These are phyloP conservation scores for Pluvialis apricaria DNA, from an alignment of 2,113 vertebrate genomes.

Conservation along the genomic window DNA sequence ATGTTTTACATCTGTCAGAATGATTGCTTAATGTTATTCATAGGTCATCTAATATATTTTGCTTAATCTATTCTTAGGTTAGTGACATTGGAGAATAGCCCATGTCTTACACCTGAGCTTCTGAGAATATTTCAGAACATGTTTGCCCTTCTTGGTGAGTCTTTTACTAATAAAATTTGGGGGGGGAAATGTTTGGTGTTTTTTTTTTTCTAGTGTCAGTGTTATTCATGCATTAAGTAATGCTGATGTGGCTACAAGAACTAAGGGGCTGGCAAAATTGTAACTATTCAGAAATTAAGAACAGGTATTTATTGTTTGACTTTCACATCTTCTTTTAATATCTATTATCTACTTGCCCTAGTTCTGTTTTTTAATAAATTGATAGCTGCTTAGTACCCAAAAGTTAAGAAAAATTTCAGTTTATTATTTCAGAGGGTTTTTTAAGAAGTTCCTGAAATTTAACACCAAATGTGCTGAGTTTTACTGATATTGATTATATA, in stretches of 20 bases:
- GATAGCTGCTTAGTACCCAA: not conserved
- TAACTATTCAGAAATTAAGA: not conserved
- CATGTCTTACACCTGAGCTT: constrained; percentile 84
- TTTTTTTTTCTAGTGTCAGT: not conserved
- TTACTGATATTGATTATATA: not conserved
- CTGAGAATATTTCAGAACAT: constrained; percentile 94
- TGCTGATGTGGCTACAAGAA: not conserved
- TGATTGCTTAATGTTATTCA: not conserved
- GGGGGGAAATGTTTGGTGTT: too few species aligned
- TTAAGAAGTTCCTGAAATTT: not conserved
- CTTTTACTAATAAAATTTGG: not conserved
- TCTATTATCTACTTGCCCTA: not conserved
- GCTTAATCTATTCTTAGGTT: constrained; percentile 72
- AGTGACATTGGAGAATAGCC: constrained; percentile 91
- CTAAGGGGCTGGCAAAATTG: not conserved
- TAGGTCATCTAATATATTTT: not conserved
- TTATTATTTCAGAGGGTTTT: not conserved
- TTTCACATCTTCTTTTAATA: not conserved
- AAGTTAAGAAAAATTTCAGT: not conserved
- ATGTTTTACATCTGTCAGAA: not conserved
- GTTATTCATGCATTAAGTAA: not conserved
- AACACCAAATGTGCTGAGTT: not conserved
- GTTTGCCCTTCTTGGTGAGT: constrained; percentile 88
- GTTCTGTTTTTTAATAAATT: not conserved
- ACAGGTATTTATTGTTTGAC: not conserved